Conservation (phyloP, 2,113 vertebrate species). For the Peromyscus polionotus region DNA sequence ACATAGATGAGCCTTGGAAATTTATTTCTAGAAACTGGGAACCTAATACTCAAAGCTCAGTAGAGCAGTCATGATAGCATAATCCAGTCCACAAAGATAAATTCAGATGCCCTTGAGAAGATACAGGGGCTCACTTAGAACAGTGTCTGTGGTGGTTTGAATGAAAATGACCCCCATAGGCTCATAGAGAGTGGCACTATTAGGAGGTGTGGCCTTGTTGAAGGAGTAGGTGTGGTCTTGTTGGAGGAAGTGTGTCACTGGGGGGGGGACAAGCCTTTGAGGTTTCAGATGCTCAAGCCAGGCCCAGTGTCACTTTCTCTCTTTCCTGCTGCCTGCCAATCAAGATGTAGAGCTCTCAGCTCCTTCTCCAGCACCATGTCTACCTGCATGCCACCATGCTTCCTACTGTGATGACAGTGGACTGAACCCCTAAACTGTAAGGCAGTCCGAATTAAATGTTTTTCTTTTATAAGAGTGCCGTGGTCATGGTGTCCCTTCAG, state of each 20-base stretch:
- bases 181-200: not conserved
- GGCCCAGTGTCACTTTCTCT: not conserved
- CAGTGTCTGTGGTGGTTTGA: not conserved
- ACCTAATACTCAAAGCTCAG: conserved; percentile 5
- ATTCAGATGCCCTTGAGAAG: not conserved
- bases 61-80: not conserved
- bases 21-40: not conserved
- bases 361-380: not conserved
- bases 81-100: not conserved
- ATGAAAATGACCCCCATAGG: not conserved
- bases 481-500: not conserved
- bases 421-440: not conserved
- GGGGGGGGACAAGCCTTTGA: not conserved
- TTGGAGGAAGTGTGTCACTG: not conserved
- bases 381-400: not conserved
- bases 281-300: not conserved
- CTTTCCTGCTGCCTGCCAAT: not conserved
- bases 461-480: not conserved
- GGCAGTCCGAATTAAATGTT: not conserved
- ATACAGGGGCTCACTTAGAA: not conserved
- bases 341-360: not conserved
- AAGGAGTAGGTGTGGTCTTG: not conserved
- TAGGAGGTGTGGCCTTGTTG: not conserved
- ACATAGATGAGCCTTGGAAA: not conserved
- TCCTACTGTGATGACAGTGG: not conserved